Base-by-base conservation (phyloP, 2,888 invertebrate genomes). In the Oligia latruncula region DNA sequence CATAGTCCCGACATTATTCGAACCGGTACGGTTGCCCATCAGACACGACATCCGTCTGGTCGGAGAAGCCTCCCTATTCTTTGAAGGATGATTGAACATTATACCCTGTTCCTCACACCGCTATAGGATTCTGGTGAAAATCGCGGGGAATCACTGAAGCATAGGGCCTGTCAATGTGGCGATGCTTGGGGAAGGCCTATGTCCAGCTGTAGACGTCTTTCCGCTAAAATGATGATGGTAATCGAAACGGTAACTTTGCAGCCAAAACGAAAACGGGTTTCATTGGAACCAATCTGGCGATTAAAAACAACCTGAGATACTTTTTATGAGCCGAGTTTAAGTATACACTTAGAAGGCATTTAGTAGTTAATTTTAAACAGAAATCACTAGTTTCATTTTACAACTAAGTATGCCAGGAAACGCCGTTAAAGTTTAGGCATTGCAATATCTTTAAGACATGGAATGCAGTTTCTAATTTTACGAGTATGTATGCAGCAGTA, bases 381-480 rank as follows among this genome's bases (percentile, higher is more conserved):
- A n/a, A 23, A 64, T 15, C 2, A 49, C 11, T 23, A 17, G 23
- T 40, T 40, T 43, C 23, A 68, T 60, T 35, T 62, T 46, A 62
- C 0, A n/a, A 60, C 6, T 23, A 40, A 40, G 40, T 5, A 8
- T 40, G 60, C 6, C 20, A 4, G 65, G 40, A 71, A 71, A 71
- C 64, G 5, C 43, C 3, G 9, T 15, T 35, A 40, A 58, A 70
- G 1, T 8, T 60, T 17, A 40, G 46, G 58, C 8, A 46, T 74
- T 72, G 72, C 40, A 70, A 52, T 66, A 62, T 62, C 17, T 43
- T 66, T 40, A 71, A n/a, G 35, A 5, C 49, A 52, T 40, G 49
- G 72, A 78, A 78, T 85, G 71, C 65, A 40, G 78, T 85, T 84
- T 78, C 68, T 66, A 71, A 77, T 84, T 60, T 81, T 40, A 73